Evolutionary conservation across 2,888 invertebrate species (phyloP).

Genomic region (Heteromyza rotundicornis): DNA sequence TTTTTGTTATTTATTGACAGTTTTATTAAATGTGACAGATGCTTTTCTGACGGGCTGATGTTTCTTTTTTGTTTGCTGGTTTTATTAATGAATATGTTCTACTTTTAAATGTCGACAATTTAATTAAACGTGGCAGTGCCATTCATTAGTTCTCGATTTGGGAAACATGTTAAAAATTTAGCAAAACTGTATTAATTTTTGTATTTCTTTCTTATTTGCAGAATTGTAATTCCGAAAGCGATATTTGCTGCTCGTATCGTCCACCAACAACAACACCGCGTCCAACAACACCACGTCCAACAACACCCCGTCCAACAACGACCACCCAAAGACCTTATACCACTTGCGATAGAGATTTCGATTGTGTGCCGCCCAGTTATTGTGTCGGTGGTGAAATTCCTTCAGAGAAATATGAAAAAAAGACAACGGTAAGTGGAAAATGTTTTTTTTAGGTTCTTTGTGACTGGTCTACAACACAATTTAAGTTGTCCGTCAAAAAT

Average conservation of each 20-base stretch:
- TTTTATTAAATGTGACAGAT: constrained; percentile 25
- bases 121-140: too few relatives aligned
- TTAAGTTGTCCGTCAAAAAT: too few relatives aligned
- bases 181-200: not conserved
- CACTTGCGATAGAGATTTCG: constrained; percentile 50
- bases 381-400: constrained; percentile 58
- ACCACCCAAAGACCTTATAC: constrained; percentile 46
- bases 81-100: constrained; percentile 28
- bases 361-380: constrained; percentile 56
- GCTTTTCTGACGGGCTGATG: too few relatives aligned
- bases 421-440: constrained; percentile 54
- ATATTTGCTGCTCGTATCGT: constrained; percentile 62
- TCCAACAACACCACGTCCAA: constrained; percentile 50
- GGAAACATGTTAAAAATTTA: not conserved
- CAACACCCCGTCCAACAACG: constrained; percentile 46
- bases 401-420: constrained; percentile 49
- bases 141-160: too few relatives aligned
- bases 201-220: constrained; percentile 34
- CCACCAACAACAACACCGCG: constrained; percentile 41
- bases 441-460: too few relatives aligned
- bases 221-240: constrained; percentile 61
- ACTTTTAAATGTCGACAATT: too few relatives aligned
- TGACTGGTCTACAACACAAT: too few relatives aligned
- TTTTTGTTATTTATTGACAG: constrained; percentile 16
- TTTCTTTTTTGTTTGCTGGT: too few relatives aligned